Conservation (phyloP, 2,113 vertebrate species). For the Tragulus kanchil region DNA sequence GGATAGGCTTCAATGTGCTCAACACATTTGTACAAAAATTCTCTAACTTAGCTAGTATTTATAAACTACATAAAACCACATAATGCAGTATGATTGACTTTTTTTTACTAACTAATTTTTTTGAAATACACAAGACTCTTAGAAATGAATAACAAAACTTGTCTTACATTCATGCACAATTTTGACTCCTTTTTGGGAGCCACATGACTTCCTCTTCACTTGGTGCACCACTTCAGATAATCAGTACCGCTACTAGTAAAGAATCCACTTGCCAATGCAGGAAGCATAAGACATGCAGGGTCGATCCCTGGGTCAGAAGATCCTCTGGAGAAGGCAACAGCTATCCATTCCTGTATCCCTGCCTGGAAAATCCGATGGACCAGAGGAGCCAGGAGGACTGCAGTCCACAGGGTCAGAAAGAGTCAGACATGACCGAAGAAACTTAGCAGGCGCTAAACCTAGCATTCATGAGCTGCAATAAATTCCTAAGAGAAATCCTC, state of each 20-base stretch:
- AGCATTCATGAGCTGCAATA: conserved; percentile 29
- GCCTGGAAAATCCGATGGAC: no score
- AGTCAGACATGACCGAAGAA: no score
- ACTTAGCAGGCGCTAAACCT: no score
- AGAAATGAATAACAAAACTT: neutral
- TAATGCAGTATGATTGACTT: neutral
- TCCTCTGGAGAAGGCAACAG: no score
- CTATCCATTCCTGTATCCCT: no score
- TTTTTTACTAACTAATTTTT: conserved; percentile 5
- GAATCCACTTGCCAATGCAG: no score
- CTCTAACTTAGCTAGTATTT: neutral
- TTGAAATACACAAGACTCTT: neutral
- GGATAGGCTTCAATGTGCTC: neutral
- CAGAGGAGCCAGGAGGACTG: no score
- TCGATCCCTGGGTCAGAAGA: no score
- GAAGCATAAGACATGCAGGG: no score
- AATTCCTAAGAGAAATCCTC: neutral
- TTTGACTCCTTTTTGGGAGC: neutral
- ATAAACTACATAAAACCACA: neutral
- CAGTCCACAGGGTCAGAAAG: no score
- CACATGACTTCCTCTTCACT: neutral
- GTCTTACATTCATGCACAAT: neutral
- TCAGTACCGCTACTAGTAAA: neutral
- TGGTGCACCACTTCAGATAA: neutral
- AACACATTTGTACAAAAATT: neutral